Evolutionary conservation across 1,140 invertebrate species (phyloP).

Genomic region (Drosophila prosaltans): DNA sequence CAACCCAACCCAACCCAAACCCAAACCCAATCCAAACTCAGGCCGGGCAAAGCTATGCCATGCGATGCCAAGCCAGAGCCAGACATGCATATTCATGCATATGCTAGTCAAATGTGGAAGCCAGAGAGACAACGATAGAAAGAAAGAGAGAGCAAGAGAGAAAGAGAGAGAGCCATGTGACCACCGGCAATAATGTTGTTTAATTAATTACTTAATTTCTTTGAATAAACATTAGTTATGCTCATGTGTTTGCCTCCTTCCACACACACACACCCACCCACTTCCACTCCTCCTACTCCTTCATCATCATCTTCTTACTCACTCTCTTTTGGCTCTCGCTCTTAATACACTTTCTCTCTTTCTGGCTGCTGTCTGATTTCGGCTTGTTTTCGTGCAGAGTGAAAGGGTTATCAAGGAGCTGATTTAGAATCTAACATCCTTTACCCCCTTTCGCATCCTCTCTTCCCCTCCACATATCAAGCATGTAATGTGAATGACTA

Average conservation of each 20-base stretch:
- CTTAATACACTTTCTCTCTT: no score
- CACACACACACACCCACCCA: no score
- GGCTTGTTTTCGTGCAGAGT: neutral
- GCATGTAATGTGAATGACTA: conserved; percentile 8
- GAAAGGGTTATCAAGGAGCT: conserved; percentile 12
- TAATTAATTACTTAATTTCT: conserved; percentile 72
- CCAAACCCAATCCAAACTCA: conserved; percentile 5
- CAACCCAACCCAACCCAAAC: conserved; percentile 32
- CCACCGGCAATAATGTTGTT: conserved; percentile 52
- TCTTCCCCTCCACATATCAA: neutral
- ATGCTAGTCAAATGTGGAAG: conserved; percentile 38
- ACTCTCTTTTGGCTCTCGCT: no score
- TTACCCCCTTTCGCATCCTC: neutral
- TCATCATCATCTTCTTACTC: neutral
- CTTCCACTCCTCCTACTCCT: neutral
- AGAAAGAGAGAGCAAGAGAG: neutral
- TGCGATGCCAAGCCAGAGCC: neutral
- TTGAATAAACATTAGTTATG: conserved; percentile 64
- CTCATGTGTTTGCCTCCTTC: conserved; percentile 20
- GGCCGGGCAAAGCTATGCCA: neutral
- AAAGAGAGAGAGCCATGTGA: neutral
- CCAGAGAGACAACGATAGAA: neutral
- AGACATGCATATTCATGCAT: conserved; percentile 53
- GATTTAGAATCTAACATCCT: conserved; percentile 16
- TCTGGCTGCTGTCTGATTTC: conserved; percentile 6